Evolutionary conservation across 2,113 vertebrate genomes (phyloP), one percentile per base, ranked within the genome.

Genomic region (Hirundichthys speculiger): DNA sequence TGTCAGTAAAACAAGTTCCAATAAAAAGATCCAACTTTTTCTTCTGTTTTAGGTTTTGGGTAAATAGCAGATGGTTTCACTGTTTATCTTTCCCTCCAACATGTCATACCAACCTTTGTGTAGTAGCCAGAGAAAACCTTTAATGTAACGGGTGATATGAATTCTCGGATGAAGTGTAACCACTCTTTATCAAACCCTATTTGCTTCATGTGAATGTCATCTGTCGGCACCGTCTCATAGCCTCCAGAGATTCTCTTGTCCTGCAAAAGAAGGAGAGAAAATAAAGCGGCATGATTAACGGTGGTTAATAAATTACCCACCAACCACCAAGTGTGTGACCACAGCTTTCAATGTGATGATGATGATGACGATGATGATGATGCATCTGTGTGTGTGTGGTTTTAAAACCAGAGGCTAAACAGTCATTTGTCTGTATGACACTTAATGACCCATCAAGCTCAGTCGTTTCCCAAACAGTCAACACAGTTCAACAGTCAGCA

Each of bases 61-160:
- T 22, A 61, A 40, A 63, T 13, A 30, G 19, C 16, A 60, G 56
- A 60, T 13, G 43, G 13, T 11, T 24, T 65, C 10, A 38, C 20
- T 53, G 38, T 39, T 34, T 15, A 3, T 30, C 13, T 46, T 11
- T 43, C 39, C 5, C 55, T 24, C 11, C 22, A 11, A 3, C 1
- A 19, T 4, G 40, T 48, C 43, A 4, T 5, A 22, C 80, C 50
- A 85, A 98, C 98, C 95, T 98, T 99, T 0, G 98, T 98, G 56
- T 98, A 98, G 79, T 99, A 99, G 48, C 98, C 98, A 57, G 96
- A 96, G 90, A 96, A 99, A 48, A 99, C 96, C 85, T 99, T 99
- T 3, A 98, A 84, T 0, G 96, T 98, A 41, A 99, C 94, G 0
- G 98, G 98, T 1, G 96, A 96, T 82, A 99, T 99, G 77, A 95